These are phyloP conservation scores for Arvicanthis niloticus DNA, from an alignment of 2,113 vertebrate genomes.

Conservation along the genomic window DNA sequence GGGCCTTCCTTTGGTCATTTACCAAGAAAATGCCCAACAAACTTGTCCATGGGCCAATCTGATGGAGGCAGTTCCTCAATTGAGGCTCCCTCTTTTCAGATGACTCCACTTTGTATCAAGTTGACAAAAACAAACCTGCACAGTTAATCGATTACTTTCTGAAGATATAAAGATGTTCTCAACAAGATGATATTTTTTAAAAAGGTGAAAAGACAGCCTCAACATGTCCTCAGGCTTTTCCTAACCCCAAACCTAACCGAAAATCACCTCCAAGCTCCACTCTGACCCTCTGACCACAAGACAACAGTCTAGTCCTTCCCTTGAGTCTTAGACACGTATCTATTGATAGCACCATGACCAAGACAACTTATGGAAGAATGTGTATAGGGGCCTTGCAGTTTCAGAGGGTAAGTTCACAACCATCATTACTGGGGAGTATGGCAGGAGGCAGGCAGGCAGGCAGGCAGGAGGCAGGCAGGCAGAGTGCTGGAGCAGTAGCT, in stretches of 20 bases:
- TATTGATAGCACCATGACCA: not conserved
- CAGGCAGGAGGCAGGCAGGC: not conserved
- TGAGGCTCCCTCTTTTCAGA: not conserved
- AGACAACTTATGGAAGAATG: not conserved
- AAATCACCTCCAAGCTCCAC: not conserved
- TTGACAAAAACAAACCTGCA: not conserved
- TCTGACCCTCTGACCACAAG: not conserved
- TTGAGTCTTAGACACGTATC: not conserved
- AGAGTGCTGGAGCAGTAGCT: not conserved
- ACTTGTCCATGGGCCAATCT: not conserved
- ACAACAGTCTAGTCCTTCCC: no score
- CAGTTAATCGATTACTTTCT: not conserved
- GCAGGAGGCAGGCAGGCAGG: not conserved
- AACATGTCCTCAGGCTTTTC: not conserved
- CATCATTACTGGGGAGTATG: not conserved
- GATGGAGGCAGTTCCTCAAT: not conserved
- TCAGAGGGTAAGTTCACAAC: not conserved
- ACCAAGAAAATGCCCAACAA: not conserved
- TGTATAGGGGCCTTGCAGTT: not conserved
- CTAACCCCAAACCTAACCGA: not conserved
- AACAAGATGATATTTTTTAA: not conserved
- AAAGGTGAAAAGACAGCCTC: not conserved
- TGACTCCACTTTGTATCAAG: not conserved
- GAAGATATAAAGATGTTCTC: not conserved
- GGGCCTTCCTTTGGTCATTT: not conserved